Percentiles rank a stretch among this genome's conserved stretches.
Evolutionary conservation across 2,888 invertebrate genomes (phyloP).

Genomic region (Campopleginae sp.): DNA sequence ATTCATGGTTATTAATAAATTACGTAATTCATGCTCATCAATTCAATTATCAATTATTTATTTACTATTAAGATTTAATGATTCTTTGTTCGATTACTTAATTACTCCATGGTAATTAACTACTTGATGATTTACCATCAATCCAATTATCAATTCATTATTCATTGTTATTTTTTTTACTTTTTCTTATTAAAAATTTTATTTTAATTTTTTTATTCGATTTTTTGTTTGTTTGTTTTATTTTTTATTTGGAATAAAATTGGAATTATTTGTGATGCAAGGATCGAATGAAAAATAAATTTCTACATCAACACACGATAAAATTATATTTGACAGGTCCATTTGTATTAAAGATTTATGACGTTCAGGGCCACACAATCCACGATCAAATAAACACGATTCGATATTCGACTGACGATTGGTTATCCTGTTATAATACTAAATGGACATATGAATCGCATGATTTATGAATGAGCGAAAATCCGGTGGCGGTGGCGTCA

Average conservation of each 20-base stretch:
- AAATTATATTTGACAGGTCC: conserved; percentile 7
- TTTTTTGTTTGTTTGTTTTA: too few relatives aligned
- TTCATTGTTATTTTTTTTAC: too few relatives aligned
- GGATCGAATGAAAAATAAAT: neutral
- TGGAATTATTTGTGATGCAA: neutral
- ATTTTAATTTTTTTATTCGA: too few relatives aligned
- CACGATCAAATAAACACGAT: neutral
- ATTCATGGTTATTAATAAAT: too few relatives aligned
- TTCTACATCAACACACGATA: neutral
- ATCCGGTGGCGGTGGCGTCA: conserved; percentile 47
- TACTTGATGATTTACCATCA: too few relatives aligned
- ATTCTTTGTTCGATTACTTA: too few relatives aligned
- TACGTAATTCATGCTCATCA: too few relatives aligned
- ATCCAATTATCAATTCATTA: too few relatives aligned
- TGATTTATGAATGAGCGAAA: conserved; percentile 59
- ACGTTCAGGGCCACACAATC: neutral
- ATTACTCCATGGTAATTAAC: too few relatives aligned
- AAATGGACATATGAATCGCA: conserved; percentile 31
- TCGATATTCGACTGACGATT: conserved; percentile 21
- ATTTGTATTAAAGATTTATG: neutral
- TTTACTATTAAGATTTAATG: too few relatives aligned
- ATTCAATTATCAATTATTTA: too few relatives aligned
- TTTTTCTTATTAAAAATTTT: too few relatives aligned
- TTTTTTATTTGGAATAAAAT: neutral
- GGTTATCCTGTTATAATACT: conserved; percentile 28